Percentiles rank a stretch among this genome's conserved stretches.
Conservation (phyloP, 1,140 invertebrate species). For the Heterodera schachtii region DNA sequence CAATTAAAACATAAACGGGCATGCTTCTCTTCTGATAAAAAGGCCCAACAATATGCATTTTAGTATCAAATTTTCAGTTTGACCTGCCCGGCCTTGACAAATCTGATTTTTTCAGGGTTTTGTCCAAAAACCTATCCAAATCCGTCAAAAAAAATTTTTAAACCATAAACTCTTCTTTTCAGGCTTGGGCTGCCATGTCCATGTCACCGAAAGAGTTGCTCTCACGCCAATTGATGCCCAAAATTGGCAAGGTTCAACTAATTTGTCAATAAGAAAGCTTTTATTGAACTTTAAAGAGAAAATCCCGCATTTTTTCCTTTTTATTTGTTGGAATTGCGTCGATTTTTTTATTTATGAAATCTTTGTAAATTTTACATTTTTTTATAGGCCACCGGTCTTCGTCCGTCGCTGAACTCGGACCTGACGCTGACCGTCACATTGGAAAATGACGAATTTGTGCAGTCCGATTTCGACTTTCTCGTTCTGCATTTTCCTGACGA, state of each 20-base stretch:
- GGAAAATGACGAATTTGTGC: conserved; percentile 58
- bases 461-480: conserved; percentile 49
- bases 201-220: conserved; percentile 46
- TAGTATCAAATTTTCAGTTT: too few relatives aligned
- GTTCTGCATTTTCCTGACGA: conserved; percentile 50
- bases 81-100: too few relatives aligned
- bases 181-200: not conserved
- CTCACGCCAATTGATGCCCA: conserved; percentile 46
- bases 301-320: too few relatives aligned
- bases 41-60: too few relatives aligned
- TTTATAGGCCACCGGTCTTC: conserved; percentile 50
- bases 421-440: conserved; percentile 58
- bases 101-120: too few relatives aligned
- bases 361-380: not conserved
- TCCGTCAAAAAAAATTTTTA: too few relatives aligned
- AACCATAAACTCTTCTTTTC: conserved; percentile 11
- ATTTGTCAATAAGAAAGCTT: not conserved
- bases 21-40: too few relatives aligned
- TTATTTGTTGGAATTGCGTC: too few relatives aligned
- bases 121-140: too few relatives aligned
- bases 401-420: conserved; percentile 57
- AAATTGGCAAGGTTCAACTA: conserved; percentile 48
- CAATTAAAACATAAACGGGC: too few relatives aligned
- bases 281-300: too few relatives aligned
- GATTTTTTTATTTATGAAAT: not conserved